Conservation (phyloP, 2,797 vertebrate species). For the Lutjanus campechanus region DNA sequence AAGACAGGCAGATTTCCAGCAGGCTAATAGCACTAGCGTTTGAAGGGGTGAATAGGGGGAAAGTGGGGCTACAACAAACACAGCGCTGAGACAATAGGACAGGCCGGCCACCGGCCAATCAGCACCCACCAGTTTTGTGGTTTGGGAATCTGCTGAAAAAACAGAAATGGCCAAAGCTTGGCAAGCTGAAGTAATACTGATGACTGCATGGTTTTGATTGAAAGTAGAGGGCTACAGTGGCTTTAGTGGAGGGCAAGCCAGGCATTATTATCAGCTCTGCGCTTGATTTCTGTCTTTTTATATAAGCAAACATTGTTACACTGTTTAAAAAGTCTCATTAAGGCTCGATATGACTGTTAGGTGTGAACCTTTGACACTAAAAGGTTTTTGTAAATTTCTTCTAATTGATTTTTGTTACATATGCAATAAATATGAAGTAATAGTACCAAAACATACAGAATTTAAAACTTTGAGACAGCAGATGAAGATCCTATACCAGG, state of each 20-base stretch:
- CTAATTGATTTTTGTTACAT: not conserved
- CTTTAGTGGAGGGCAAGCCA: conserved; percentile 70
- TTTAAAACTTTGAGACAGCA: too few species aligned
- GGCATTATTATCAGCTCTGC: conserved; percentile 58
- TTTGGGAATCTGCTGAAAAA: conserved; percentile 88
- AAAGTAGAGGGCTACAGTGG: conserved; percentile 70
- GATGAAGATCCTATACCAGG: too few species aligned
- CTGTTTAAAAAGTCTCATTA: not conserved
- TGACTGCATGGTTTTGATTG: conserved; percentile 84
- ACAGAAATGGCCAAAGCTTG: conserved; percentile 79
- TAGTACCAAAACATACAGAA: too few species aligned
- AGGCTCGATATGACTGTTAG: not conserved
- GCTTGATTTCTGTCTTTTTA: conserved; percentile 37
- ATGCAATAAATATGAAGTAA: not conserved
- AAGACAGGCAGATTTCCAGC: conserved; percentile 76
- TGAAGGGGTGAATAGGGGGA: conserved; percentile 69
- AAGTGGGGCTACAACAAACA: conserved; percentile 70
- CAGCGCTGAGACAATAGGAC: conserved; percentile 73
- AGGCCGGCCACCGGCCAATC: conserved; percentile 76
- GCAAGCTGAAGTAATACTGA: conserved; percentile 82
- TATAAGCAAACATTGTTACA: conserved; percentile 71
- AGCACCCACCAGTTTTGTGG: conserved; percentile 76
- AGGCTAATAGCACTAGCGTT: conserved; percentile 69
- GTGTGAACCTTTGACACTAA: not conserved
- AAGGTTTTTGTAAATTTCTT: not conserved